Conservation (phyloP, 2,888 invertebrate genomes). For the Hoplodrina ambigua region DNA sequence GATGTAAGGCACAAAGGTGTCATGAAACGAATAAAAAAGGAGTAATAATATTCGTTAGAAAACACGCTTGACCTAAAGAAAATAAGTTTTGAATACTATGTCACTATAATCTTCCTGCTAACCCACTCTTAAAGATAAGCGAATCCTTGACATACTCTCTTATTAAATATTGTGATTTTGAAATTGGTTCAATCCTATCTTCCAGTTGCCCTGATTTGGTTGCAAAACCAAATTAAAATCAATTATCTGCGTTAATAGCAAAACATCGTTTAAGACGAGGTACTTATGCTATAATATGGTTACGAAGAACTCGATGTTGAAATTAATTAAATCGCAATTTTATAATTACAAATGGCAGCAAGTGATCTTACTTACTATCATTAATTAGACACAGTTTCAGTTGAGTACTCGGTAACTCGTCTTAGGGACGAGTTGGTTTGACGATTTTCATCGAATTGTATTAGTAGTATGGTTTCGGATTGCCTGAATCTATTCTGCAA, state of each 20-base stretch:
- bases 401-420: slow-evolving; percentile 47
- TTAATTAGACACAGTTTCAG: slow-evolving; percentile 57
- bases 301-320: slow-evolving; percentile 42
- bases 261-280: slow-evolving; percentile 7
- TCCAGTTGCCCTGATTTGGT: neutral
- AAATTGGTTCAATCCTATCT: slow-evolving; percentile 4
- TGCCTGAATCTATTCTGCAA: neutral
- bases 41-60: neutral
- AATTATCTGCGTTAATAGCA: slow-evolving; percentile 6
- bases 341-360: slow-evolving; percentile 48
- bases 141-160: slow-evolving; percentile 28
- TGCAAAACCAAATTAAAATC: slow-evolving; percentile 1
- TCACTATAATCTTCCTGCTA: neutral
- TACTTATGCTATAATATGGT: slow-evolving; percentile 17
- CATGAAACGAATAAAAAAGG: slow-evolving; percentile 9
- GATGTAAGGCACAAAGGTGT: neutral
- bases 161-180: slow-evolving; percentile 14
- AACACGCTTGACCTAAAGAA: neutral
- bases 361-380: slow-evolving; percentile 54
- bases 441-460: slow-evolving; percentile 36
- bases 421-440: slow-evolving; percentile 46
- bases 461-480: slow-evolving; percentile 5
- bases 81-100: neutral
- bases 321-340: slow-evolving; percentile 53
- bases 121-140: slow-evolving; percentile 27